Evolutionary conservation across 92 coral and sea anemone species (phyloP), one percentile per base, ranked within the genome.

Genomic region (Ricordea florida): DNA sequence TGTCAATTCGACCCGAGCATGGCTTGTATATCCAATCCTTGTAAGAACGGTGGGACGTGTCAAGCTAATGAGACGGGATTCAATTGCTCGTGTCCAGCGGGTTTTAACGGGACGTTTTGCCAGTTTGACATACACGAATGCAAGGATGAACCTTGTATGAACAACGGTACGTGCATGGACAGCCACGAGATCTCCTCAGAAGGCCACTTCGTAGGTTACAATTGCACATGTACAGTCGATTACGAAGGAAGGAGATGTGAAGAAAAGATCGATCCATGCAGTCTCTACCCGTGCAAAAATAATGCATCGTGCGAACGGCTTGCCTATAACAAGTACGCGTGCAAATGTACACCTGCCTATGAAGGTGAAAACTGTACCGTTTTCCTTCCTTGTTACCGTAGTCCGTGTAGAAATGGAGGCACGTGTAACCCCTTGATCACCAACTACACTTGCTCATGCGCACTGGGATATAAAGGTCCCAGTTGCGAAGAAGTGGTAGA

Each of bases 101-200:
- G 97, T 2, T 90, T 66, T 53, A 73, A 81, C 33, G 97, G 97
- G 9, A 50, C 52, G 33, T 21, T 60, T 2, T 90, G 97, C 33
- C 60, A 76, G 30, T 32, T 23, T 26, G 97, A 94, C 56, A 92
- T 94, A 74, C 89, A 65, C 13, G 98, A 94, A 58, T 94, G 98
- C 27, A 66, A 72, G 3, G 64, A 68, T 15, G 22, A 47, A 1
- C 98, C 98, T 2, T 94, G 98, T 57, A 50, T 15, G 29, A 79
- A 94, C 83, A 92, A 94, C 58, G 98, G 90, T 24, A 88, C 98
- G 8, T 94, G 98, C 52, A 35, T 68, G 10, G 97, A 90, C 41
- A 83, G 97, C 68, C 97, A 87, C 36, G 37, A 30, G 29, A 73
- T 66, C 62, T 28, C 74, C 8, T 48, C 66, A 10, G 57, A 60